Conservation (phyloP, 2,797 vertebrate species). For the Rhodeus uyekii region DNA sequence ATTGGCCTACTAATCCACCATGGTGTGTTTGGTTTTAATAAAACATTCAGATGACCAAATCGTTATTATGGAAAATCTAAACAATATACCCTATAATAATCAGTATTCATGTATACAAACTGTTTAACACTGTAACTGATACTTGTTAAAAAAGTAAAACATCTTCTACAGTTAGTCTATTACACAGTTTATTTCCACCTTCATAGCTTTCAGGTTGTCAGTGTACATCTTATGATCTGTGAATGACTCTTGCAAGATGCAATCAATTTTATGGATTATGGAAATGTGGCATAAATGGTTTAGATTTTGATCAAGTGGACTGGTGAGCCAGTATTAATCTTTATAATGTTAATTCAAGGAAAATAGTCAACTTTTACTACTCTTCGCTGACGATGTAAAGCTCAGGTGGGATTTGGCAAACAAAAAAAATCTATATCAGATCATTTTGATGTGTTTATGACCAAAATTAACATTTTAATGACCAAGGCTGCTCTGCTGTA, state of each 20-base stretch:
- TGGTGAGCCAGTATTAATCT: neutral
- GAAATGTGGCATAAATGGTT: slow-evolving; percentile 9
- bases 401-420: neutral
- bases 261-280: slow-evolving; percentile 24
- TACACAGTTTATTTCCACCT: neutral
- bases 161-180: neutral
- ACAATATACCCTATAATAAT: neutral
- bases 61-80: neutral
- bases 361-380: neutral
- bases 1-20: neutral
- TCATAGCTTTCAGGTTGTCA: neutral
- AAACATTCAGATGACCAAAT: neutral
- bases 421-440: neutral
- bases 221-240: slow-evolving; percentile 25
- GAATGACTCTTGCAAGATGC: slow-evolving; percentile 24
- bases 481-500: neutral
- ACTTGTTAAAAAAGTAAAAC: neutral
- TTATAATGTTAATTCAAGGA: neutral
- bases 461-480: neutral
- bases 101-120: neutral
- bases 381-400: neutral
- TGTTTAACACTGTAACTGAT: neutral
- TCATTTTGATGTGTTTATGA: neutral
- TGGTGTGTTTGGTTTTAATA: neutral
- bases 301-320: slow-evolving; percentile 1